Base-by-base conservation (phyloP, 2,797 vertebrate species). In the Chelonia mydas region DNA sequence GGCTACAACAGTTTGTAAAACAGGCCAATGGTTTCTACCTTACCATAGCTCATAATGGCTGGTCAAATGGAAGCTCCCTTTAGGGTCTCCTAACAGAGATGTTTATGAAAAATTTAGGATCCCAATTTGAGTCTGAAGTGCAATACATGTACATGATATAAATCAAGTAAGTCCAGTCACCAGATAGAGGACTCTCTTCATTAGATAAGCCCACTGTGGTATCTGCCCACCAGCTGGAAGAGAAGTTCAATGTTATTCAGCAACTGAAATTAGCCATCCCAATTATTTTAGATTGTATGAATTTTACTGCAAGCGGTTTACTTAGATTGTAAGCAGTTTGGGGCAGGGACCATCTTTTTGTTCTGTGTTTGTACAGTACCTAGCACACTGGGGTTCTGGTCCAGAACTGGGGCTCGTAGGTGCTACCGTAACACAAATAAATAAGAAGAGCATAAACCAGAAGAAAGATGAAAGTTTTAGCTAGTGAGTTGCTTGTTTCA, bases 391-490 rank as follows among this genome's bases (percentile, higher is more conserved):
- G 74, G 11, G 90, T 25, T 19, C 21, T 76, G 85, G 1, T 84
- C 84, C 88, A 80, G 80, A 84, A 76, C 7, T 3, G 1, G 1
- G 0, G 57, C 87, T 92, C 54, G 72, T 5, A 1, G 76, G 86
- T 31, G 0, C 33, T 53, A 74, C 91, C 47, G 65, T 47, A 74
- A 41, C 2, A 5, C 0, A 0, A 47, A 25, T 76, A 27, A 25
- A 25, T 13, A 94, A 79, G 53, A 83, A 59, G 68, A 85, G 55
- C 89, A 55, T 68, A 83, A 80, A 80, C 74, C 89, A 96, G 90
- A 25, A 77, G 84, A 33, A 49, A 94, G 86, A 95, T 87, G 78
- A 51, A 47, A 51, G 88, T 95, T 89, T 82, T 88, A 96, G 92
- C 94, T 93, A 95, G 28, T 51, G 65, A 91, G 91, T 86, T 85